Evolutionary conservation across 2,888 invertebrate genomes (phyloP), one percentile per base, ranked within the genome.

Genomic region (Synergus itoensis): DNA sequence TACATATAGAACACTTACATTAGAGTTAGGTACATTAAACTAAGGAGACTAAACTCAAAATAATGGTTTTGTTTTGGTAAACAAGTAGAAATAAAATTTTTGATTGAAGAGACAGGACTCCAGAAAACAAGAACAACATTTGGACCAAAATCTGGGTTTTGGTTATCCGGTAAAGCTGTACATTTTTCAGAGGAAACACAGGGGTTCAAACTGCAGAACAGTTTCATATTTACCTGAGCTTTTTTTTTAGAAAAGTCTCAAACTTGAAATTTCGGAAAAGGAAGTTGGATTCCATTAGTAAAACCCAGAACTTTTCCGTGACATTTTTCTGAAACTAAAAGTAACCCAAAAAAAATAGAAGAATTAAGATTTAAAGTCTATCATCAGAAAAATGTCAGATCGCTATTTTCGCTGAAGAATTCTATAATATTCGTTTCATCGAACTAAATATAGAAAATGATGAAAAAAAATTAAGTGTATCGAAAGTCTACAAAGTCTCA

Each of bases 281-380:
- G 48, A 69, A 69, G 69, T 69, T 45, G 69, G 45, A 69, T 69
- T 69, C 48, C 69, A 45, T 69, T 69, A 69, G 69, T 48, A 53
- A 69, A 69, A 69, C 36, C 69, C 69, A 69, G 69, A 69, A 69
- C 48, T 69, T 69, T 69, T 69, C 69, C 69, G 69, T 36, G 69
- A 69, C 69, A 69, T 69, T 36, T 48, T 69, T 69, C 69, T 69
- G 69, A 69, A 69, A 69, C 48, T 69, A 53, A 69, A 53, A 69
- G 36, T 69, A 14, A 69, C n/a, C 8, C 18, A 16, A 16, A 53
- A 65, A 45, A 45, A 69, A 8, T 28, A 28, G 21, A 11, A 45
- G 21, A 28, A 69, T 69, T 48, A 69, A 28, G 43, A 4, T 21
- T 69, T 36, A n/a, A 16, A 65, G 12, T 7, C 11, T 43, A 4